Evolutionary conservation across 2,888 invertebrate genomes (phyloP), one percentile per base, ranked within the genome.

Genomic region (Heteromyza rotundicornis): DNA sequence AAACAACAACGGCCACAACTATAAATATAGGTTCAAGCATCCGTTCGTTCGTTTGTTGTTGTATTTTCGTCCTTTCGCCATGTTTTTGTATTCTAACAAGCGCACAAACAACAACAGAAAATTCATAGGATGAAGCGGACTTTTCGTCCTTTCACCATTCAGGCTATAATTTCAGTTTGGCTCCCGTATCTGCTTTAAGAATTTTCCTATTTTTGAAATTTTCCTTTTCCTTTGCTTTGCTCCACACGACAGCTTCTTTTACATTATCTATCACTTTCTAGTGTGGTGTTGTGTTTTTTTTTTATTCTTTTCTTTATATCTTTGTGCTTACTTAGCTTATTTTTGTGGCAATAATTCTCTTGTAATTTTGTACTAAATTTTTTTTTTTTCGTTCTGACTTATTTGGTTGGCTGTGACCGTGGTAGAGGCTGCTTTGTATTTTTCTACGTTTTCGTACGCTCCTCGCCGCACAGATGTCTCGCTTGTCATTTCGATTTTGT

Each of bases 401-500:
- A 36, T 56, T 10, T 47, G 24, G 16, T 56, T 56, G 24, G 56
- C 24, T 56, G 56, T 56, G 12, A 22, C 27, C 32, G 24, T 50
- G 32, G 32, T 50, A 49, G n/a, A n/a, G n/a, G 47, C 16, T 56
- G 47, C 22, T 57, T 12, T 32, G 19, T 24, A 16, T 5, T 16
- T 52, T 24, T 27, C 2, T 24, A 3, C 7, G 3, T 24, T 27
- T n/a, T n/a, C n/a, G n/a, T n/a, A n/a, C n/a, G n/a, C n/a, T n/a
- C n/a, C n/a, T n/a, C n/a, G n/a, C 23, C 20, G 47, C 47, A 47
- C 47, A 47, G 47, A 47, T 47, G 47, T 47, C 36, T 35, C 20
- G 40, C 54, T 20, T 56, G 56, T 56, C 56, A 56, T 56, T 56
- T 56, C 56, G 24, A 47, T 44, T 47, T 47, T 24, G 56, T 47